These are phyloP conservation scores for Alligator mississippiensis DNA, from an alignment of 2,113 vertebrate genomes.

Conservation along the genomic window DNA sequence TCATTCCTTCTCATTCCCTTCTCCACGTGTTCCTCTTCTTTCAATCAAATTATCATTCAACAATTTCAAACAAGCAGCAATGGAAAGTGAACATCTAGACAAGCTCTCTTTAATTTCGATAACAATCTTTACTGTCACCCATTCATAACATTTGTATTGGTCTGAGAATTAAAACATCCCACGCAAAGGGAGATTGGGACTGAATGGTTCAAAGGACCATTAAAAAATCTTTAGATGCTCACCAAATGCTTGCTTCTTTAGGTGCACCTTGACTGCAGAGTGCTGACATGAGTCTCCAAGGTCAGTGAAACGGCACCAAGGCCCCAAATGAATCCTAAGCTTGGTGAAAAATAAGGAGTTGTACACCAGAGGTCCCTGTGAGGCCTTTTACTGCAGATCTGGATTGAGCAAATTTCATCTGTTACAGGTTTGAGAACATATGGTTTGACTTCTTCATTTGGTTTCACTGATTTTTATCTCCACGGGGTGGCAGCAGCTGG, in stretches of 20 bases:
- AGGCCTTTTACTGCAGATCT: too few relatives aligned
- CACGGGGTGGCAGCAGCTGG: not conserved
- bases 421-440: not conserved
- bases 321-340: too few relatives aligned
- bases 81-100: slow-evolving; percentile 15
- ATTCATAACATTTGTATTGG: not conserved
- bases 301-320: too few relatives aligned
- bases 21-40: slow-evolving; percentile 13
- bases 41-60: slow-evolving; percentile 52
- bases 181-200: not conserved
- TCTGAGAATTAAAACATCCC: not conserved
- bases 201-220: not conserved
- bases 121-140: not conserved
- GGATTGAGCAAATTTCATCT: not conserved
- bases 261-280: too few relatives aligned
- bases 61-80: slow-evolving; percentile 11
- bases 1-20: slow-evolving; percentile 20
- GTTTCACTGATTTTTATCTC: not conserved
- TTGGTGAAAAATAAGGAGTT: too few relatives aligned
- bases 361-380: too few relatives aligned
- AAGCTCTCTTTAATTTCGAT: slow-evolving; percentile 19
- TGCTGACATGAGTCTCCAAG: too few relatives aligned
- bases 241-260: too few relatives aligned
- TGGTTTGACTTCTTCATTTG: not conserved
- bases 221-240: too few relatives aligned